These are phyloP conservation scores for Oriolus oriolus DNA, from an alignment of 2,113 vertebrate species.

Conservation along the genomic window DNA sequence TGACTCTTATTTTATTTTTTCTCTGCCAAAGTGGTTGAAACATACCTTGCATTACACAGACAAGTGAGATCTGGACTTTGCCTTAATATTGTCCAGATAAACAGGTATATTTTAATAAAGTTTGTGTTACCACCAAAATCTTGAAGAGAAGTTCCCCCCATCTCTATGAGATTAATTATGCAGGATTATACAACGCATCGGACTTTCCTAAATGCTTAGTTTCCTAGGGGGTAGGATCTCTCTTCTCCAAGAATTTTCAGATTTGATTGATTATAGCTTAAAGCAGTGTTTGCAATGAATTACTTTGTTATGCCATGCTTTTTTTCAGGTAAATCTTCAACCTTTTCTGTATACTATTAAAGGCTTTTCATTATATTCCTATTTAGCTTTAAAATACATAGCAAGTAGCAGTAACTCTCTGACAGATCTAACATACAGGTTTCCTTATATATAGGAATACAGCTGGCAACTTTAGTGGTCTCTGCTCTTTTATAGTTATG, in stretches of 20 bases:
- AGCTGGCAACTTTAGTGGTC: not conserved
- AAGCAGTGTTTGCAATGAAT: not conserved
- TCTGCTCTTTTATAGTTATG: not conserved
- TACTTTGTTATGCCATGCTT: not conserved
- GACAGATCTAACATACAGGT: not conserved
- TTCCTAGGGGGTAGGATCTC: not conserved
- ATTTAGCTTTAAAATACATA: not conserved
- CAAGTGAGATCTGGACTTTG: not conserved
- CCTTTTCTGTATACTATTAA: not conserved
- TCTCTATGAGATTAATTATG: not conserved
- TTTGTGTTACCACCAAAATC: not conserved
- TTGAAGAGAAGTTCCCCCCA: not conserved
- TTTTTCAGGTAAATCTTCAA: not conserved
- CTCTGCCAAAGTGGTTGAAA: not conserved
- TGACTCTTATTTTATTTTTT: not conserved
- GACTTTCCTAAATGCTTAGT: not conserved
- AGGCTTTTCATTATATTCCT: not conserved
- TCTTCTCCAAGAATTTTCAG: not conserved
- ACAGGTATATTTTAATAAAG: not conserved
- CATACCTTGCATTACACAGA: not conserved
- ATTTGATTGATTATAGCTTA: not conserved
- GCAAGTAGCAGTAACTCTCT: not conserved
- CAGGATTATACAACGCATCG: accelerated
- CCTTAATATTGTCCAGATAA: not conserved
- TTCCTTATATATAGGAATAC: not conserved